Conservation (phyloP, 2,113 vertebrate genomes). For the Pollimyrus isidori region DNA sequence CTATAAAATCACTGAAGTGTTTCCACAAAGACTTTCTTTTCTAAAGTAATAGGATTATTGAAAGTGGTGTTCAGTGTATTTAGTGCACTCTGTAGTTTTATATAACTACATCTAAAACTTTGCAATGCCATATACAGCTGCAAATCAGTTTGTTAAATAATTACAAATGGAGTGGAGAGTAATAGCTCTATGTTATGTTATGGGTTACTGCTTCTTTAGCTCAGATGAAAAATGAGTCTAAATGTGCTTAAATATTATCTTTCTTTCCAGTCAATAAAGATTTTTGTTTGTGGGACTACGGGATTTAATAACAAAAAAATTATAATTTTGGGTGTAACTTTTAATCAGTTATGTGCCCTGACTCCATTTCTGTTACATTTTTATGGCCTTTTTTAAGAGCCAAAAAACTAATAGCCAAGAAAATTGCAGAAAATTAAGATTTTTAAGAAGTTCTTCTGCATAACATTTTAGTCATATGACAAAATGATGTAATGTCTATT, state of each 20-base stretch:
- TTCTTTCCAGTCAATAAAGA: background rate
- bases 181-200: background rate
- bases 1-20: slow-evolving; percentile 1
- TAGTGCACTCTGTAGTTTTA: background rate
- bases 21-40: background rate
- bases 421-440: background rate
- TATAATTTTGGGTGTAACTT: background rate
- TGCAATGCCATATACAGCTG: background rate
- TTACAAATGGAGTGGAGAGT: background rate
- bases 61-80: background rate
- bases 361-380: background rate
- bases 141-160: background rate
- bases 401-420: background rate
- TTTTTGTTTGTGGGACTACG: background rate
- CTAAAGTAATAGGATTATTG: too few relatives aligned
- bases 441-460: background rate
- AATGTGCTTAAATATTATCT: background rate
- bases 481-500: background rate
- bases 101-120: background rate
- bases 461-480: background rate
- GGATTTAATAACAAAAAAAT: background rate
- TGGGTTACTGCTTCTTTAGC: background rate
- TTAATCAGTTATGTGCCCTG: background rate
- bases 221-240: background rate
- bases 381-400: background rate